Percentiles rank a stretch among this genome's conserved stretches.
Conservation (phyloP, 2,797 vertebrate genomes). For the Neoniphon sammara region DNA sequence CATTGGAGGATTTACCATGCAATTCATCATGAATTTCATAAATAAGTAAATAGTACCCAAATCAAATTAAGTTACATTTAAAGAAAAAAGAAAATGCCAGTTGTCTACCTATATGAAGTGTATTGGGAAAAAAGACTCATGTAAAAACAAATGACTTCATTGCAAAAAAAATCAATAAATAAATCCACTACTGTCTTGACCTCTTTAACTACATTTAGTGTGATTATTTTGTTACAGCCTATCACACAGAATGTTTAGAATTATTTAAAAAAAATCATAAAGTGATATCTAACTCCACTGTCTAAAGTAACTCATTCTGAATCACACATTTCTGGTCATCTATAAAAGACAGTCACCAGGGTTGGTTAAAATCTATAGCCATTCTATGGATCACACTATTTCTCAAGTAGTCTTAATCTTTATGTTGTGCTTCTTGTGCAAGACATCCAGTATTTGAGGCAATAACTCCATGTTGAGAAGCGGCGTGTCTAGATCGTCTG, state of each 20-base stretch:
- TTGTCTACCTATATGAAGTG: background rate
- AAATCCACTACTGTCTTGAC: background rate
- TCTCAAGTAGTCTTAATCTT: conserved; percentile 79
- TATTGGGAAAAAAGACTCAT: background rate
- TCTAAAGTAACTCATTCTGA: background rate
- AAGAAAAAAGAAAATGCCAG: background rate
- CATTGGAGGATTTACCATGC: background rate
- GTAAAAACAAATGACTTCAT: conserved; percentile 16
- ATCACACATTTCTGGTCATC: background rate
- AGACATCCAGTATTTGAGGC: conserved; percentile 78
- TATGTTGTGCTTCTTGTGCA: conserved; percentile 81
- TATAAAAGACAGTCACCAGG: background rate
- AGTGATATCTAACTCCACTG: background rate
- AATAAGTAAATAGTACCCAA: background rate
- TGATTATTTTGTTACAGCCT: conserved; percentile 1
- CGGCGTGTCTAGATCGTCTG: conserved; percentile 54
- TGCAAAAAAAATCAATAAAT: background rate
- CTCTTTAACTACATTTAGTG: conserved; percentile 1
- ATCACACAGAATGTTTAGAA: background rate
- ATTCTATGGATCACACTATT: background rate
- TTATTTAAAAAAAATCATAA: background rate
- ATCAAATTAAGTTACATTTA: background rate
- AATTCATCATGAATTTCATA: conserved; percentile 10
- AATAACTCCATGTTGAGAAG: conserved; percentile 78
- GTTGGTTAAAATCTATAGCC: background rate